Conservation (phyloP, 2,113 vertebrate genomes). For the Cathartes aura region DNA sequence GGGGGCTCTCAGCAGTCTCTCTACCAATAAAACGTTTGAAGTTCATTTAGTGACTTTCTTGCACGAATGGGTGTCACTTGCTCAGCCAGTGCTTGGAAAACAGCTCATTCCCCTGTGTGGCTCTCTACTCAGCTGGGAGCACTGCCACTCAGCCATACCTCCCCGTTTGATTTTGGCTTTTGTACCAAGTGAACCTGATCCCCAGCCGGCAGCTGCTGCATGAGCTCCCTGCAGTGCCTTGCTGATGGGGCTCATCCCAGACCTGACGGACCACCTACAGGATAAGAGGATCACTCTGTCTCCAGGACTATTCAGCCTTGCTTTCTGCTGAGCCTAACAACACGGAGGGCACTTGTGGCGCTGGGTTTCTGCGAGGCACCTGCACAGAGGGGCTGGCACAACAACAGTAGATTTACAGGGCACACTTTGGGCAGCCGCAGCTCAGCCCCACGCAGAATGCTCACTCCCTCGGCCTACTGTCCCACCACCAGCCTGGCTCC, state of each 20-base stretch:
- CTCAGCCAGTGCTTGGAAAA: not conserved
- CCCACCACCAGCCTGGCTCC: not conserved
- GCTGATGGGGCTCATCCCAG: not conserved
- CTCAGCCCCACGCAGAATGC: not conserved
- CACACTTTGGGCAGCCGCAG: rapidly evolving
- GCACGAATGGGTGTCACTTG: not conserved
- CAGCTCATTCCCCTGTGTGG: not conserved
- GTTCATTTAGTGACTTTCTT: not conserved
- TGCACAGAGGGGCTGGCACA: not conserved
- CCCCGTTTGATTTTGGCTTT: not conserved
- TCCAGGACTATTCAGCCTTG: not conserved
- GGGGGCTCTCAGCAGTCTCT: not conserved
- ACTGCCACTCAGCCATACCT: not conserved
- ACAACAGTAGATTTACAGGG: not conserved
- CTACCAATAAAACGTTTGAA: not conserved
- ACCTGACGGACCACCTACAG: not conserved
- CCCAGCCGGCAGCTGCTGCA: not conserved
- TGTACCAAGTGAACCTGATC: not conserved
- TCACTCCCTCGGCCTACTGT: not conserved
- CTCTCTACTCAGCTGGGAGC: not conserved
- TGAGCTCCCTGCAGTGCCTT: not conserved
- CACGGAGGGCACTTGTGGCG: rapidly evolving
- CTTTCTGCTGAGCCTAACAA: not conserved
- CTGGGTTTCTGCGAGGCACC: not conserved
- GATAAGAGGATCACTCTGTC: not conserved